Percentiles rank a stretch among this genome's conserved stretches.
phyloP scores from a whole-genome alignment of 1,140 invertebrate species.

The Hylaeus anthracinus region DNA sequence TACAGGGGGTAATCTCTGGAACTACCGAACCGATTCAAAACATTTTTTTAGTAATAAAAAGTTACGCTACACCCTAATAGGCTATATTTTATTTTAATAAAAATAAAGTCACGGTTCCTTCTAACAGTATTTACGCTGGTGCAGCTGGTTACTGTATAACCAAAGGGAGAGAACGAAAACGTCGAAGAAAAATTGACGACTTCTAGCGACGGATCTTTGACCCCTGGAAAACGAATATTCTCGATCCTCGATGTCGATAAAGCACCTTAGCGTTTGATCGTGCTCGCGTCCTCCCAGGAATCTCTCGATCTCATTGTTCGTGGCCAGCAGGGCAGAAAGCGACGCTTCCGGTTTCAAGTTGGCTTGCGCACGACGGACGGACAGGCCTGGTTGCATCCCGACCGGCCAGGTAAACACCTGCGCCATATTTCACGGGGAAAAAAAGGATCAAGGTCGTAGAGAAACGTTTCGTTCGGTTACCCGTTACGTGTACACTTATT shows the following conservation, averaged over 20 bases:
- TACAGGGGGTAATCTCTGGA: too few relatives aligned
- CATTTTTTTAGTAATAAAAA: too few relatives aligned
- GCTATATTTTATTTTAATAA: too few relatives aligned
- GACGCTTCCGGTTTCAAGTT: constrained; percentile 74
- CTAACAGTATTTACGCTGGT: too few relatives aligned
- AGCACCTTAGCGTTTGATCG: constrained; percentile 60
- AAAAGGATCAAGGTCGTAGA: constrained; percentile 44
- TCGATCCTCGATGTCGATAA: constrained; percentile 56
- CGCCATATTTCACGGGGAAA: constrained; percentile 51
- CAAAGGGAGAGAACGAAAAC: background rate
- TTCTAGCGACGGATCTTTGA: constrained; percentile 23
- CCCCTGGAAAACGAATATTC: constrained; percentile 47
- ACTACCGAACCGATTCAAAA: too few relatives aligned
- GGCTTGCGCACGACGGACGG: constrained; percentile 50
- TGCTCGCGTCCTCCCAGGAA: constrained; percentile 61
- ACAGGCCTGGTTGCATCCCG: constrained; percentile 60
- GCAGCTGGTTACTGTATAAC: background rate
- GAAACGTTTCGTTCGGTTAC: background rate
- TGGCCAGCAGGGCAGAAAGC: constrained; percentile 74
- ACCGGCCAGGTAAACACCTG: constrained; percentile 59
- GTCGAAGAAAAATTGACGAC: background rate
- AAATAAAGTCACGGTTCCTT: too few relatives aligned
- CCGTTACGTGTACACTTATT: constrained; percentile 5
- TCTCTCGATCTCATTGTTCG: constrained; percentile 75
- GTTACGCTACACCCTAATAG: too few relatives aligned